Percentiles rank a stretch among this genome's conserved stretches.
Conservation (phyloP, 1,140 invertebrate genomes). For the Lasaia peninsularis region DNA sequence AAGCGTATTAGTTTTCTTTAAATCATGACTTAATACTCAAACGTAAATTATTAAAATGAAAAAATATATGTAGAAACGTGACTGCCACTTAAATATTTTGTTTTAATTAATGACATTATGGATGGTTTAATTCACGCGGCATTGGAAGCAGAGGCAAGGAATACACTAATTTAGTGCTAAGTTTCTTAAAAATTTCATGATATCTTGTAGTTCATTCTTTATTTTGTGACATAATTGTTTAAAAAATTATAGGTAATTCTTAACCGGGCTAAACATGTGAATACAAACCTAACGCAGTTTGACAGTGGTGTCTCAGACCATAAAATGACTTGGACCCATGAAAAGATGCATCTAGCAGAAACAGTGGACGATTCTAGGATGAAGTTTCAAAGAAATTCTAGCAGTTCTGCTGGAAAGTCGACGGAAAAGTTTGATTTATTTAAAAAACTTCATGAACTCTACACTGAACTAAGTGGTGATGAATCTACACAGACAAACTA, state of each 20-base stretch:
- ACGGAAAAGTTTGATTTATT: constrained; percentile 78
- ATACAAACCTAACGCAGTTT: constrained; percentile 64
- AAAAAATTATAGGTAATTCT: constrained; percentile 63
- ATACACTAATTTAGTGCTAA: constrained; percentile 48
- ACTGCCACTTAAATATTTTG: constrained; percentile 66
- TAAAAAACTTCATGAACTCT: constrained; percentile 79
- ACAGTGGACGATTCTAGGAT: constrained; percentile 67
- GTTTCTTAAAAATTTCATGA: constrained; percentile 22
- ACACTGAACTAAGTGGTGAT: constrained; percentile 73
- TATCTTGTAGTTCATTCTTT: constrained; percentile 15
- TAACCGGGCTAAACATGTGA: constrained; percentile 70
- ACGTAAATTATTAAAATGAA: constrained; percentile 68
- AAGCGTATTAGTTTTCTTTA: constrained; percentile 71
- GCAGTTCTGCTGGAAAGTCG: constrained; percentile 53
- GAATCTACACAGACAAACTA: constrained; percentile 68
- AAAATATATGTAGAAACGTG: constrained; percentile 63
- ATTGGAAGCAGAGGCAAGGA: constrained; percentile 76
- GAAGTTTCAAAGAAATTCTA: constrained; percentile 67
- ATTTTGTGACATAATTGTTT: constrained; percentile 18
- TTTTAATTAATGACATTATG: constrained; percentile 76
- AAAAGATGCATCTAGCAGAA: constrained; percentile 70
- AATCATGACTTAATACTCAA: constrained; percentile 76
- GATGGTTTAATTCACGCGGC: constrained; percentile 78
- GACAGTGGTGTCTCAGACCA: constrained; percentile 69
- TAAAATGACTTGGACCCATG: constrained; percentile 75